Evolutionary conservation across 2,888 invertebrate genomes (phyloP), one percentile per base, ranked within the genome.

Genomic region (Dinocampus coccinellae): DNA sequence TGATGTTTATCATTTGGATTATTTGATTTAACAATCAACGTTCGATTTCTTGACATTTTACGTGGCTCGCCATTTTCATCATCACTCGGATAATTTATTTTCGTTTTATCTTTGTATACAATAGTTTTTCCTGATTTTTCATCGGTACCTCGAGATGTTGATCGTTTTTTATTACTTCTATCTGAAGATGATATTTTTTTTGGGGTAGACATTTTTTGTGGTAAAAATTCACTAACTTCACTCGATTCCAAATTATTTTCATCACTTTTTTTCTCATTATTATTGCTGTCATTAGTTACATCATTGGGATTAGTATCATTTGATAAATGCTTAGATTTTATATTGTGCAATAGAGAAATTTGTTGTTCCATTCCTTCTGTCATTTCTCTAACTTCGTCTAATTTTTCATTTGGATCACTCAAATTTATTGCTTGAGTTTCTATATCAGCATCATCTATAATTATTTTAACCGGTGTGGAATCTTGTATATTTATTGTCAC

Each of bases 321-420:
- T n/a, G 36, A 36, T 53, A 22, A 24, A 36, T 55, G 4, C 11
- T 65, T 24, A 16, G 22, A 39, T 26, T 16, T 1, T 13, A n/a
- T 55, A 34, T 34, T 57, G 26, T 80, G 79, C 66, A 79, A 74
- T 4, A 70, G 52, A 3, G 68, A 68, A 24, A 80, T 69, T 57
- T 79, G 72, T 42, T 77, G 69, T 39, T 81, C 77, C 20, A 82
- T 74, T 13, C 72, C 73, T 39, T 68, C 70, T 0, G 79, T 34
- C 16, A 16, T 34, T 10, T 13, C 2, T 58, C 29, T 52, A 22
- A 16, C 20, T 7, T 58, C 42, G 6, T n/a, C 26, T 16, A 39
- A 42, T 11, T 58, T 57, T 4, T 39, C 29, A 39, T 42, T n/a
- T n/a, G 58, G 6, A 26, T 58, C 29, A 16, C 16, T 47, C 1